Conservation (phyloP, 2,113 vertebrate genomes). For the Bubo scandiacus region DNA sequence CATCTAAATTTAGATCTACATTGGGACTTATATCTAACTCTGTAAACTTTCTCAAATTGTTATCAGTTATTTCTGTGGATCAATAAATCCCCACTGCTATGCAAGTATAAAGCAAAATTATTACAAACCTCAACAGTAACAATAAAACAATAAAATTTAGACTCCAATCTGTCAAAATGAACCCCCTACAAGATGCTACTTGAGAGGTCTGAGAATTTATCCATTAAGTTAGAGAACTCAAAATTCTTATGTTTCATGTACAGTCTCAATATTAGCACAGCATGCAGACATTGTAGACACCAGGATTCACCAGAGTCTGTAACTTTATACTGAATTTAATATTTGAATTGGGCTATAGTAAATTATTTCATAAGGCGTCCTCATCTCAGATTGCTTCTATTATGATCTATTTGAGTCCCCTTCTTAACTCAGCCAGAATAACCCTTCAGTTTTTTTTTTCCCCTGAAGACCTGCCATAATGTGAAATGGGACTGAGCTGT, state of each 20-base stretch:
- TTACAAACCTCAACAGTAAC: neutral
- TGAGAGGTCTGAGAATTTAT: neutral
- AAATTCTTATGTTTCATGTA: neutral
- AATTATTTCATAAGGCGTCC: neutral
- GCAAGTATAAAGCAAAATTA: neutral
- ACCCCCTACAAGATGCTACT: neutral
- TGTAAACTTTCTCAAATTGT: neutral
- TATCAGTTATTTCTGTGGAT: neutral
- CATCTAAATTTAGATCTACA: neutral
- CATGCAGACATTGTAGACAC: neutral
- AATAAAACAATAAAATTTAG: neutral
- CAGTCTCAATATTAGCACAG: neutral
- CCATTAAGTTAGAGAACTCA: neutral
- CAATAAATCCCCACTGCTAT: neutral
- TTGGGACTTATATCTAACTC: neutral
- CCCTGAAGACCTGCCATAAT: neutral
- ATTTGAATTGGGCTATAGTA: neutral
- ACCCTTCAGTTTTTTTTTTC: neutral
- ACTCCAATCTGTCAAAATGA: neutral
- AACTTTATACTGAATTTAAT: neutral
- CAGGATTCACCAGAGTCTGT: neutral
- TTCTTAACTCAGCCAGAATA: neutral
- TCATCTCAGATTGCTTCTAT: neutral
- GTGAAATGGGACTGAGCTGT: neutral
- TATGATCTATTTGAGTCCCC: neutral